phyloP scores from a whole-genome alignment of 2,888 invertebrate genomes.

The Candidula unifasciata region DNA sequence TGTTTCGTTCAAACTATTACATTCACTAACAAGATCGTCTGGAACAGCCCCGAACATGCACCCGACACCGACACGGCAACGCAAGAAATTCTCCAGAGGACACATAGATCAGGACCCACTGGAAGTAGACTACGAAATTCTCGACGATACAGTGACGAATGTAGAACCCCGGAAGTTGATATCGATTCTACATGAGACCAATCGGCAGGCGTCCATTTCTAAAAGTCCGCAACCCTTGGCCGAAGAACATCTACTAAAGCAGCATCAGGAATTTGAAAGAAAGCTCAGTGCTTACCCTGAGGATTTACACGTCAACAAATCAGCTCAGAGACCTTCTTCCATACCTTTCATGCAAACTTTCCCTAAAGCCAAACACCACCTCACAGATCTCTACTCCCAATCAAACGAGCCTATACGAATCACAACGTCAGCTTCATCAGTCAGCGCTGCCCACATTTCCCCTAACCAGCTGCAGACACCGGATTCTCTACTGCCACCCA shows the following conservation, averaged over 20 bases:
- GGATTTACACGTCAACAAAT: slow-evolving; percentile 10
- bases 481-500: slow-evolving; percentile 34
- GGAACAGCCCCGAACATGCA: not conserved
- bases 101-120: slow-evolving; percentile 51
- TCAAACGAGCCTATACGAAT: slow-evolving; percentile 1
- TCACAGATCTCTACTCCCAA: not conserved
- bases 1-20: slow-evolving; percentile 37
- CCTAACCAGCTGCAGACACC: slow-evolving; percentile 27
- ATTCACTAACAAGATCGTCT: slow-evolving; percentile 24
- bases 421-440: slow-evolving; percentile 29
- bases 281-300: slow-evolving; percentile 4
- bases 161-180: slow-evolving; percentile 14
- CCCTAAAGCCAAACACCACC: slow-evolving; percentile 36
- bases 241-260: slow-evolving; percentile 30
- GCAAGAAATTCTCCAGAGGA: slow-evolving; percentile 50
- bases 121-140: slow-evolving; percentile 48
- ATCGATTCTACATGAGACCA: not conserved
- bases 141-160: slow-evolving; percentile 43
- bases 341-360: slow-evolving; percentile 46
- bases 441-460: slow-evolving; percentile 23
- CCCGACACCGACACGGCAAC: slow-evolving; percentile 41
- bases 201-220: not conserved
- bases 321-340: slow-evolving; percentile 16
- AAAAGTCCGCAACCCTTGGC: slow-evolving; percentile 3
- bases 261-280: slow-evolving; percentile 19